These are phyloP conservation scores for Tragopan temminckii DNA, from an alignment of 2,797 vertebrate species.

Conservation along the genomic window DNA sequence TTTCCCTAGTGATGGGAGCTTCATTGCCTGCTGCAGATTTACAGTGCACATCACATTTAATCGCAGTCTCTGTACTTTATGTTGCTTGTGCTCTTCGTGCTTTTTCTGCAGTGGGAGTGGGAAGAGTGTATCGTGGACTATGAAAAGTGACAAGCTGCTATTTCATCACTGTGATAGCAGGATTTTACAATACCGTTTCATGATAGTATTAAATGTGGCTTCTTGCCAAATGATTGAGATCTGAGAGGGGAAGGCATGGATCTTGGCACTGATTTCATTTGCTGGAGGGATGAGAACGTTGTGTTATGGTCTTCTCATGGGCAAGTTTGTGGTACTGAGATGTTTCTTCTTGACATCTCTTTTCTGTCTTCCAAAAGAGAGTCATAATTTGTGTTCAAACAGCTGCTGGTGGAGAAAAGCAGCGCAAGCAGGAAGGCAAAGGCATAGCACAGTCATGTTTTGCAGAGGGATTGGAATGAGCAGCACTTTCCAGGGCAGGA, in stretches of 20 bases:
- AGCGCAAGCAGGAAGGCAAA: not conserved
- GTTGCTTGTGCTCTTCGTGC: not conserved
- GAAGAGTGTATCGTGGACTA: not conserved
- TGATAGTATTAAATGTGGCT: not conserved
- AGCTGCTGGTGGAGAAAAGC: not conserved
- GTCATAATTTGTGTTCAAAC: not conserved
- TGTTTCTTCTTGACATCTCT: not conserved
- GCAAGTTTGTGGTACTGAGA: not conserved
- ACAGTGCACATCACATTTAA: not conserved
- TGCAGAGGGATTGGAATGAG: not conserved
- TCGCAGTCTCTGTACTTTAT: not conserved
- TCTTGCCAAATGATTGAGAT: not conserved
- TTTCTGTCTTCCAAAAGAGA: not conserved
- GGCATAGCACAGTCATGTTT: not conserved
- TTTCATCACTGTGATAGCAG: not conserved
- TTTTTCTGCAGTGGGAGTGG: not conserved
- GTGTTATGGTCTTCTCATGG: not conserved
- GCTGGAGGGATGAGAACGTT: not conserved
- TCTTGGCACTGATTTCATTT: not conserved
- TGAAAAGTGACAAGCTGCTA: not conserved
- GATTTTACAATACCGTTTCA: not conserved
- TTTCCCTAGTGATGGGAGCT: not conserved
- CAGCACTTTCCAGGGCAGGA: not conserved
- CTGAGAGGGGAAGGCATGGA: too few relatives aligned
- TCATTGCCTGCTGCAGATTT: not conserved